phyloP scores from a whole-genome alignment of 2,113 vertebrate genomes.

The Alexandromys fortis region DNA sequence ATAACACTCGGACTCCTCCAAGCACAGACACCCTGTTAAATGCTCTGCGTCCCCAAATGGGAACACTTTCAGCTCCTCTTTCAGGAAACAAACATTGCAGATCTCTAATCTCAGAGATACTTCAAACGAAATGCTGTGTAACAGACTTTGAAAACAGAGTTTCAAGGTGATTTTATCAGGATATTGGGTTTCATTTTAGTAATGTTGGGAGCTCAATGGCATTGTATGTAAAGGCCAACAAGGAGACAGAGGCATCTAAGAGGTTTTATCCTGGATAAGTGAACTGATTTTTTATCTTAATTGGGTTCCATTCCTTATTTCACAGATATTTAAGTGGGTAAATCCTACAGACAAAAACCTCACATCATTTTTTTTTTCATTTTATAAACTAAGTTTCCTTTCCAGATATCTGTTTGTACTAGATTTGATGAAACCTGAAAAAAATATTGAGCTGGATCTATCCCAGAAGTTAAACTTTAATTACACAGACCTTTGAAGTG shows the following conservation, averaged over 20 bases:
- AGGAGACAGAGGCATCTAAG: slow-evolving; percentile 65
- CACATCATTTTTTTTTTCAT: slow-evolving; percentile 47
- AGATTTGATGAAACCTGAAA: slow-evolving; percentile 71
- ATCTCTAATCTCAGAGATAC: slow-evolving; percentile 43
- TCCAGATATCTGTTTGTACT: slow-evolving; percentile 67
- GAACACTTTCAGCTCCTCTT: slow-evolving; percentile 66
- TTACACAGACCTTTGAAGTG: slow-evolving; percentile 1
- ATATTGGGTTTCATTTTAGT: neutral
- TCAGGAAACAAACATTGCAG: slow-evolving; percentile 73
- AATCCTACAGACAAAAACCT: slow-evolving; percentile 76
- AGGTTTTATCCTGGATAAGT: slow-evolving; percentile 78
- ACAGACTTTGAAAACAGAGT: slow-evolving; percentile 24
- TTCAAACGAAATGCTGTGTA: slow-evolving; percentile 57
- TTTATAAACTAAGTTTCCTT: slow-evolving; percentile 74
- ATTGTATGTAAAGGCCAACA: slow-evolving; percentile 76
- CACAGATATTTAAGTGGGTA: slow-evolving; percentile 72
- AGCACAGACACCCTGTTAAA: slow-evolving; percentile 68
- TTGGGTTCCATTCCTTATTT: slow-evolving; percentile 75
- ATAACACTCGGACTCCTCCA: slow-evolving; percentile 54
- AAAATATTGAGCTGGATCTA: slow-evolving; percentile 12
- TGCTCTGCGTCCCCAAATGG: slow-evolving; percentile 45
- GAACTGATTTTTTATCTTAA: slow-evolving; percentile 76
- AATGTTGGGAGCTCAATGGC: slow-evolving; percentile 73
- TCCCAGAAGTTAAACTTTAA: slow-evolving; percentile 49
- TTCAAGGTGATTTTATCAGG: slow-evolving; percentile 23